Conservation (phyloP, 2,113 vertebrate genomes). For the Muntiacus muntjak region DNA sequence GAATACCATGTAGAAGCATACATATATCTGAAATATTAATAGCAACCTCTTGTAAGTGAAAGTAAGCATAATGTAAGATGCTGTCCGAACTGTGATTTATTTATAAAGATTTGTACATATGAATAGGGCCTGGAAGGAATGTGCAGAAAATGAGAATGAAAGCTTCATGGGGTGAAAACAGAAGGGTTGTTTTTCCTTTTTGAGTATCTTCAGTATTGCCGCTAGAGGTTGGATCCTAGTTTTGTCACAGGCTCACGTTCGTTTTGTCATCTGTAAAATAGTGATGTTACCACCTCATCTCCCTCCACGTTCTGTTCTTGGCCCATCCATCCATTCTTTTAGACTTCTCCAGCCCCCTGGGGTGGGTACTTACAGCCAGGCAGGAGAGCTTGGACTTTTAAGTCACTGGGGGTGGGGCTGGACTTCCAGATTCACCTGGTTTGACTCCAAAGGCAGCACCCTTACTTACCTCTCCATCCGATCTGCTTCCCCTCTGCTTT, state of each 20-base stretch:
- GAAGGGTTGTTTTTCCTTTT: not conserved
- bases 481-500: not conserved
- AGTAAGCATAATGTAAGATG: not conserved
- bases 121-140: not conserved
- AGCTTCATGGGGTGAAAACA: not conserved
- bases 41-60: not conserved
- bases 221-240: not conserved
- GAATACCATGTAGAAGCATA: not conserved
- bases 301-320: not conserved
- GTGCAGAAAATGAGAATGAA: not conserved
- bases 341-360: not conserved
- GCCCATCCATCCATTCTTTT: not conserved
- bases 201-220: not conserved
- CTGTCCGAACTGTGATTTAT: not conserved
- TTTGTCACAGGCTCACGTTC: not conserved
- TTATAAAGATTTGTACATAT: not conserved
- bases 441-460: not conserved
- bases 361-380: not conserved
- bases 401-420: not conserved
- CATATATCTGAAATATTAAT: not conserved
- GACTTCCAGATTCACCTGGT: not conserved
- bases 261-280: not conserved
- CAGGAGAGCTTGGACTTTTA: not conserved
- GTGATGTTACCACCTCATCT: not conserved
- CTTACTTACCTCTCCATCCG: fast-evolving